Percentiles rank a stretch among this genome's conserved stretches.
phyloP scores from a whole-genome alignment of 2,113 vertebrate species.

The Ornithorhynchus anatinus region DNA sequence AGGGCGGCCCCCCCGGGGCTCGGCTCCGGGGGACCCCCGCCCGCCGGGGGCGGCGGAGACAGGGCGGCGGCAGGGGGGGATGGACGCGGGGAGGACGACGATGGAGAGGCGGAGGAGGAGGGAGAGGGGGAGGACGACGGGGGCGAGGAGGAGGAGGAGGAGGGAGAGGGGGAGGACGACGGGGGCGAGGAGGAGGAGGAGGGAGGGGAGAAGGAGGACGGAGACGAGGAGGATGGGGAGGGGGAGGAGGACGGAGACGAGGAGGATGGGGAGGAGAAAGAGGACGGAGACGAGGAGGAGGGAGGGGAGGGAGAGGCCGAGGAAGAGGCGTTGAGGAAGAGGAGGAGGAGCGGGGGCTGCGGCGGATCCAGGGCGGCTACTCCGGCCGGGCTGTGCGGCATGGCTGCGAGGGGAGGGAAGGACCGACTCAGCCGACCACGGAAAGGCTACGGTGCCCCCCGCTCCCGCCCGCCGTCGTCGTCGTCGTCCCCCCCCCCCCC shows the following conservation, averaged over 20 bases:
- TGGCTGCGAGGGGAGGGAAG: slow-evolving; percentile 65
- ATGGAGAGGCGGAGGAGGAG: neutral
- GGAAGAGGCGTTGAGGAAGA: neutral
- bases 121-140: neutral
- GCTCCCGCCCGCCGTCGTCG: neutral
- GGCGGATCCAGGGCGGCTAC: slow-evolving; percentile 31
- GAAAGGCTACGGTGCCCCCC: neutral
- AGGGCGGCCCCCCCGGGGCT: slow-evolving; percentile 24
- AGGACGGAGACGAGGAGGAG: slow-evolving; percentile 60
- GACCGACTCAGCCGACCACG: neutral
- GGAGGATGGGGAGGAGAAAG: neutral
- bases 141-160: neutral
- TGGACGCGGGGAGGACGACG: neutral
- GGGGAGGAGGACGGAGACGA: neutral
- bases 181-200: neutral
- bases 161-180: neutral
- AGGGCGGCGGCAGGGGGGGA: neutral
- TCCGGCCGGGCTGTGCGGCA: slow-evolving; percentile 77
- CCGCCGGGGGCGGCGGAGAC: slow-evolving; percentile 58
- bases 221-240: slow-evolving; percentile 11
- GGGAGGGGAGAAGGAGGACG: neutral
- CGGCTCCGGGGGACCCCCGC: slow-evolving; percentile 47
- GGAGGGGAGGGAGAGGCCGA: slow-evolving; percentile 78
- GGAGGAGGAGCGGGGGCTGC: slow-evolving; percentile 11
- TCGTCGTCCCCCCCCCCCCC: neutral